phyloP scores from a whole-genome alignment of 2,888 invertebrate genomes.

The Metallyticus violacea region DNA sequence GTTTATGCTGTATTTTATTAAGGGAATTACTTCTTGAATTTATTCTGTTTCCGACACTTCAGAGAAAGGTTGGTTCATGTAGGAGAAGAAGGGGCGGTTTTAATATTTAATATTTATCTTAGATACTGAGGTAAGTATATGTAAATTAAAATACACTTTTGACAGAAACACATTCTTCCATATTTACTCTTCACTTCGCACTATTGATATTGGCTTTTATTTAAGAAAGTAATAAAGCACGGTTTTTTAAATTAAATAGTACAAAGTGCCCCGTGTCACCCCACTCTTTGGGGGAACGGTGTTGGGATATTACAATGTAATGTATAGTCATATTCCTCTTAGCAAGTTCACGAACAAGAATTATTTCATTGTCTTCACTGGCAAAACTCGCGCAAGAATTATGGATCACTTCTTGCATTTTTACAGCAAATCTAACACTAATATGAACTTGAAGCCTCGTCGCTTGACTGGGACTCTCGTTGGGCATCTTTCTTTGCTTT shows the following conservation, averaged over 20 bases:
- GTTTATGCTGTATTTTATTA: no score
- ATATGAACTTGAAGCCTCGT: not conserved
- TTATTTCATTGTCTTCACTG: slow-evolving; percentile 22
- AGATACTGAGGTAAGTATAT: not conserved
- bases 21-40: no score
- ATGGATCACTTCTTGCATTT: slow-evolving; percentile 20
- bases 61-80: no score
- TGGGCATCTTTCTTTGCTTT: not conserved
- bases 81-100: no score
- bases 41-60: no score
- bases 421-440: slow-evolving; percentile 22
- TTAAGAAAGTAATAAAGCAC: not conserved
- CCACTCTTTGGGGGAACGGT: not conserved
- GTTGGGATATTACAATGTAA: not conserved
- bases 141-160: not conserved
- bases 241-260: not conserved
- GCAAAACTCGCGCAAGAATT: slow-evolving; percentile 28
- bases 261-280: not conserved
- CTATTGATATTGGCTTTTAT: not conserved
- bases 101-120: not conserved
- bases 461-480: not conserved
- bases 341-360: not conserved
- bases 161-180: no score
- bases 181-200: not conserved
- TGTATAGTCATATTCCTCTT: not conserved